These are phyloP conservation scores for Cacoxenus indagator DNA, from an alignment of 2,888 invertebrate genomes.

Conservation along the genomic window DNA sequence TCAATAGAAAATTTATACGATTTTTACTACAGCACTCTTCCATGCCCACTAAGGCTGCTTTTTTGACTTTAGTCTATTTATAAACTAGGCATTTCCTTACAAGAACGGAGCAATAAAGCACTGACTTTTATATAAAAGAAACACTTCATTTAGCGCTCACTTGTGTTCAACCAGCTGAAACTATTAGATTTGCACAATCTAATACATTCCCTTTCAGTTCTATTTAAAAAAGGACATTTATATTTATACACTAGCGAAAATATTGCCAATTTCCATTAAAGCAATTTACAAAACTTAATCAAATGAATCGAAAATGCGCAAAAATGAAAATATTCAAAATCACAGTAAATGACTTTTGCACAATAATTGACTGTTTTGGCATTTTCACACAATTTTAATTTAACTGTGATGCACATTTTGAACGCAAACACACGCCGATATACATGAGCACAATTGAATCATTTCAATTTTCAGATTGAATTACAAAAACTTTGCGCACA, in stretches of 20 bases:
- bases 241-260: no score
- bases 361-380: neutral
- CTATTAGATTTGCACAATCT: no score
- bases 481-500: neutral
- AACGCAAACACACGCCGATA: constrained; percentile 1
- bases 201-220: no score
- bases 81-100: constrained; percentile 32
- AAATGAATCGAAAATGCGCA: neutral
- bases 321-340: neutral
- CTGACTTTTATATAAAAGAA: no score
- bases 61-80: neutral
- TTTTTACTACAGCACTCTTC: constrained; percentile 29
- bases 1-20: constrained; percentile 64
- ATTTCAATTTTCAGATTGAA: neutral
- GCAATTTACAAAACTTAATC: neutral
- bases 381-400: constrained; percentile 14
- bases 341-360: neutral
- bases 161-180: no score
- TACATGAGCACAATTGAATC: neutral
- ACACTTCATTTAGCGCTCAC: no score
- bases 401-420: neutral
- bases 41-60: neutral
- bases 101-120: neutral
- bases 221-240: no score
- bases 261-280: no score